Conservation (phyloP, 2,888 invertebrate genomes). For the Corbicula japonica region DNA sequence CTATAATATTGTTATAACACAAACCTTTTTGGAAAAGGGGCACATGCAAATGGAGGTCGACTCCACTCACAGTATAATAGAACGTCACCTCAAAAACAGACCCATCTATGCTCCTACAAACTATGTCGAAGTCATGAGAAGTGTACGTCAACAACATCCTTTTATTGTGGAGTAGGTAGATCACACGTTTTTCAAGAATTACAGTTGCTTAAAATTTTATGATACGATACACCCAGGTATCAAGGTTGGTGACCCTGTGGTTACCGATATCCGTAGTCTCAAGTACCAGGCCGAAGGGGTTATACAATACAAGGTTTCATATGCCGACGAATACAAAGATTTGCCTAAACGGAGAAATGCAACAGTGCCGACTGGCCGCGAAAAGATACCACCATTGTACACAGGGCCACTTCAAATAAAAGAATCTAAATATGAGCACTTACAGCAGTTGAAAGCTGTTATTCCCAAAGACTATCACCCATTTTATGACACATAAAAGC, state of each 20-base stretch:
- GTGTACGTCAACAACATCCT: conserved; percentile 23
- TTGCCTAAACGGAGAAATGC: conserved; percentile 7
- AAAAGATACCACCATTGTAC: conserved; percentile 16
- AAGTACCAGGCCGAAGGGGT: conserved; percentile 23
- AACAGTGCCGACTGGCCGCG: background rate
- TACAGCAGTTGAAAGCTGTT: conserved; percentile 27
- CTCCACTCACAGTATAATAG: conserved; percentile 36
- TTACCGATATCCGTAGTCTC: conserved; percentile 34
- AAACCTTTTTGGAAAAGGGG: conserved; percentile 46
- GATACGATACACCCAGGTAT: conserved; percentile 38
- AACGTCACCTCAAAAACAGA: conserved; percentile 10
- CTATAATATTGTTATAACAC: conserved; percentile 29
- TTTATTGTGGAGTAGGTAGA: conserved; percentile 40
- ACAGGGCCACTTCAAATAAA: conserved; percentile 14
- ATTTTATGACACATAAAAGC: conserved; percentile 18
- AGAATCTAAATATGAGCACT: conserved; percentile 17
- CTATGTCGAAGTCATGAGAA: conserved; percentile 29
- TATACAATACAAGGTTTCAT: conserved; percentile 17
- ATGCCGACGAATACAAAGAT: background rate
- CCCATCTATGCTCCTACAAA: conserved; percentile 19
- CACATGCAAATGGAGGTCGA: conserved; percentile 55
- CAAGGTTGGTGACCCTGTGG: conserved; percentile 44
- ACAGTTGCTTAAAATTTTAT: conserved; percentile 22
- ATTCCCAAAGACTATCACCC: conserved; percentile 26
- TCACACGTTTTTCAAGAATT: conserved; percentile 39